Evolutionary conservation across 2,888 invertebrate genomes (phyloP).

Genomic region (Brachynemurus nebulosus): DNA sequence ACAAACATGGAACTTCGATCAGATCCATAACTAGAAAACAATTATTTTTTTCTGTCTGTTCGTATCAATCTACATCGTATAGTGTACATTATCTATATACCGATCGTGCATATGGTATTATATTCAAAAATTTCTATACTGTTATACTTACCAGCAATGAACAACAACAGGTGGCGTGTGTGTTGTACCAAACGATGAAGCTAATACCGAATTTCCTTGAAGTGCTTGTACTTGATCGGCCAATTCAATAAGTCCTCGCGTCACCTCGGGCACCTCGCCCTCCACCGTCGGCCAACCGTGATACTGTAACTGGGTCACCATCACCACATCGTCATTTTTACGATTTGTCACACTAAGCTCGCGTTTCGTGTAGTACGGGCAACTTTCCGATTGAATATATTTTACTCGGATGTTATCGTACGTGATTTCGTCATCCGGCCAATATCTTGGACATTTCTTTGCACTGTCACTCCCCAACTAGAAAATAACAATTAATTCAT

Average conservation of each 20-base stretch:
- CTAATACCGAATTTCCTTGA: conserved; percentile 30
- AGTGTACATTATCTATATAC: not conserved
- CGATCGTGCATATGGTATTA: not conserved
- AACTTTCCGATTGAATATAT: conserved; percentile 77
- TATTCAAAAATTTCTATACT: conserved; percentile 7
- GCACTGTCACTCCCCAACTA: conserved; percentile 47
- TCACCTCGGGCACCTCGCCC: conserved; percentile 80
- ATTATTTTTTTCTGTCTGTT: conserved; percentile 8
- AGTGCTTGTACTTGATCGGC: conserved; percentile 55
- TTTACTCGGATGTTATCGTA: conserved; percentile 80
- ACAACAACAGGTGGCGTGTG: conserved; percentile 60
- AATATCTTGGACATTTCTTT: conserved; percentile 85
- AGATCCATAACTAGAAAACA: conserved; percentile 51
- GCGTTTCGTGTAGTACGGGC: conserved; percentile 75
- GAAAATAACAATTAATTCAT: conserved; percentile 7
- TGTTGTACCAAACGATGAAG: conserved; percentile 27
- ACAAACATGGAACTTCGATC: conserved; percentile 85
- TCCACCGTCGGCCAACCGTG: conserved; percentile 86
- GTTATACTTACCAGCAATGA: conserved; percentile 58
- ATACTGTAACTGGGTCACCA: conserved; percentile 76
- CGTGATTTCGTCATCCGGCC: conserved; percentile 75
- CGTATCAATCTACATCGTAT: conserved; percentile 6
- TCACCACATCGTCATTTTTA: conserved; percentile 58
- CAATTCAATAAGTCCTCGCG: conserved; percentile 71
- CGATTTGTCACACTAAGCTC: conserved; percentile 30